A percentile compares a stretch with the other conserved stretches of the same genome.
phyloP scores from a whole-genome alignment of 2,888 invertebrate species.

The Scaptomyza caliginosa region DNA sequence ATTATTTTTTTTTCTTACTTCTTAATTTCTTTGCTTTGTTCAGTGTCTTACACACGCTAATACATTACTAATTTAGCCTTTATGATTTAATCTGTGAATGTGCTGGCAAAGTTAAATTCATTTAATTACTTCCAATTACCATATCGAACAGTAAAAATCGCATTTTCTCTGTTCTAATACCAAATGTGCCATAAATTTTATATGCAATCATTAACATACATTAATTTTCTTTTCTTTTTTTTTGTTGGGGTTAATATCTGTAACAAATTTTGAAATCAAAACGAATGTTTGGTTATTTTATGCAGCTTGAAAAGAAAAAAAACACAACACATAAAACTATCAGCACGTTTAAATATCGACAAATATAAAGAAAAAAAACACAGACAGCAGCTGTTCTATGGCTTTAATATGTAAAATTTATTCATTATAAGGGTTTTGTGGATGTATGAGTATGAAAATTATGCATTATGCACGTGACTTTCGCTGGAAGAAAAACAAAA shows the following conservation, averaged over 20 bases:
- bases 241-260: no score
- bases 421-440: neutral
- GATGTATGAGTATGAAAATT: constrained; percentile 38
- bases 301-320: neutral
- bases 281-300: neutral
- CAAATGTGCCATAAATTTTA: constrained; percentile 10
- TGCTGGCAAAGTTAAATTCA: constrained; percentile 18
- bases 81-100: constrained; percentile 24
- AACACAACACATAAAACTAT: neutral
- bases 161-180: neutral
- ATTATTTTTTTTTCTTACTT: neutral
- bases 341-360: constrained; percentile 19
- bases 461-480: constrained; percentile 75
- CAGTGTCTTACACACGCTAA: constrained; percentile 18
- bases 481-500: constrained; percentile 16
- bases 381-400: constrained; percentile 15
- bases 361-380: no score
- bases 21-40: no score
- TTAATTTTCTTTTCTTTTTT: constrained; percentile 4
- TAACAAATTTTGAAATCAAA: neutral
- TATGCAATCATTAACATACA: neutral
- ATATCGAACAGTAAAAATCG: constrained; percentile 11
- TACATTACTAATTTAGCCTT: constrained; percentile 19
- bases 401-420: neutral
- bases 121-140: constrained; percentile 35